Evolutionary conservation across 2,797 vertebrate genomes (phyloP), one percentile per base, ranked within the genome.

Genomic region (Falco biarmicus): DNA sequence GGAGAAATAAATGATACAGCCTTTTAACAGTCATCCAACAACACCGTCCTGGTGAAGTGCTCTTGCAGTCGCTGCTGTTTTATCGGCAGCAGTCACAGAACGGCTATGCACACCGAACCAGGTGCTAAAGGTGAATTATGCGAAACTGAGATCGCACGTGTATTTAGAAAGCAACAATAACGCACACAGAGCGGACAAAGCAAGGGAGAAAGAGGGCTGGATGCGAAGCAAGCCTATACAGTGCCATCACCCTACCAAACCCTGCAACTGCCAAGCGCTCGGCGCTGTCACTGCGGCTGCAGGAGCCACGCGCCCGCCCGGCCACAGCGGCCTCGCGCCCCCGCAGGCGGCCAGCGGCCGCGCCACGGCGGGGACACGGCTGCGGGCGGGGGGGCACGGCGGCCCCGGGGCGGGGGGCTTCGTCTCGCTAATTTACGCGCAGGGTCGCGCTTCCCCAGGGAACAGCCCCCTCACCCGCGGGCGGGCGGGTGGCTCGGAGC

Each of bases 241-340:
- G 92, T 93, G 95, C 96, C 96, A 88, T 92, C 96, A 84, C 76
- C 80, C 96, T 88, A 51, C 94, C 92, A 31, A 88, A 68, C 8
- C 56, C 76, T 19, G 95, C 94, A 95, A 92, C 76, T 93, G 92
- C 95, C 56, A 4, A 31, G 70, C 4, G 47, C 87, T 24, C 64
- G 20, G 34, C 10, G 3, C 3, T 5, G 2, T 15, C 15, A 2
- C 80, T 41, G 90, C 71, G 37, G 83, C 78, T 25, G 88, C 82
- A 7, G 80, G 31, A 14, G 54, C 5, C 4, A 11, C 5, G 21
- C 47, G 50, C 48, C 66, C 2, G 54, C 25, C 31, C 4, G 5
- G 61, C 25, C 45, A 5, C 84, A 5, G 63, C 29, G 5, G 8
- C 12, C 59, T 10, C 11, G 32, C 4, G 15, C 3, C 51, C 9